Base-by-base conservation (phyloP, 2,888 invertebrate genomes). In the Plebejus anna region DNA sequence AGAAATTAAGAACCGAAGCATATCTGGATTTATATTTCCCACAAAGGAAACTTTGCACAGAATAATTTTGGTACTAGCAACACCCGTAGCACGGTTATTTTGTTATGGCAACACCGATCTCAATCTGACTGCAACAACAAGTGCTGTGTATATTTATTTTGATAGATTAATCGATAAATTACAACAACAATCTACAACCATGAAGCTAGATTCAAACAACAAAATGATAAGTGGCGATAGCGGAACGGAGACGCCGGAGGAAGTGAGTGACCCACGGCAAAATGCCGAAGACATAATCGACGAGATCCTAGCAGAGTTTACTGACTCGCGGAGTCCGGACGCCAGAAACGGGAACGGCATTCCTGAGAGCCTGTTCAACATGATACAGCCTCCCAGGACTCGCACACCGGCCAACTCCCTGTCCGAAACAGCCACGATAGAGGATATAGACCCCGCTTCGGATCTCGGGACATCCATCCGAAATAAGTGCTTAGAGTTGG, bases 141-240 rank as follows among this genome's bases (percentile, higher is more conserved):
- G 79, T 80, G 75, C 75, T 76, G 78, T 78, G 86, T 89, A 90
- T 90, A 90, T 90, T 90, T 90, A 89, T 89, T 90, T 90, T 88
- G 86, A 80, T 85, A 82, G 80, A 87, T 87, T 88, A 86, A 70
- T 70, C 70, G 83, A 89, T 88, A 86, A 82, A 84, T 81, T 81
- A 79, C 81, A 77, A 79, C 77, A 80, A 70, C 61, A 78, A 77
- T 76, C 75, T 76, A 76, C 75, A 85, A 89, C 80, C 82, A 94
- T 94, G 94, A 94, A 94, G 88, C 84, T 94, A 78, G 94, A 94
- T 80, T 92, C 94, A 16, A 94, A 94, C 84, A 92, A 94, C 82
- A 94, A 94, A 82, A 88, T 92, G 88, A 90, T 92, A 80, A 91
- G 89, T 81, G 91, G 87, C 81, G 92, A 92, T 76, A 88, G 88